Percentiles rank a stretch among this genome's conserved stretches.
These are phyloP conservation scores for Eilema caniola DNA, from an alignment of 2,888 invertebrate genomes.

Conservation along the genomic window DNA sequence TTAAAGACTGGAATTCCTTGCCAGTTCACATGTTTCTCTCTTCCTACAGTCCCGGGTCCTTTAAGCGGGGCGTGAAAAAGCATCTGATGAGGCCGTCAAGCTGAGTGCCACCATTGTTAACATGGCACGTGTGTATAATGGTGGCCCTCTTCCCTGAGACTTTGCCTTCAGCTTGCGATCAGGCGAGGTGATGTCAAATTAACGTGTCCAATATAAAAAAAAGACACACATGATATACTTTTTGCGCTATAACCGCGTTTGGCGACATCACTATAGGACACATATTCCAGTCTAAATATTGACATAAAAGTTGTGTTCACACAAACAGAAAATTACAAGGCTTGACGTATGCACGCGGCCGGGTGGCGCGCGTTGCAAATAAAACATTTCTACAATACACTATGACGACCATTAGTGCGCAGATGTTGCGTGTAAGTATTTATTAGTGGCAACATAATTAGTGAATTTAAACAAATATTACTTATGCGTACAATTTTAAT, in stretches of 20 bases:
- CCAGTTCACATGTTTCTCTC: too few species aligned
- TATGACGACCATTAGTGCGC: constrained; percentile 66
- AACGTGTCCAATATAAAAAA: too few species aligned
- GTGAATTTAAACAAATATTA: constrained; percentile 85
- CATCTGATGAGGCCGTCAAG: too few species aligned
- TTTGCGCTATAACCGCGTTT: constrained; percentile 21
- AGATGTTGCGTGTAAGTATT: constrained; percentile 83
- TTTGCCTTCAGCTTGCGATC: too few species aligned
- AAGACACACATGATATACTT: not conserved
- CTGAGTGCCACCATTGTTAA: too few species aligned
- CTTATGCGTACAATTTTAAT: constrained; percentile 82
- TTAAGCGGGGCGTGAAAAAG: too few species aligned
- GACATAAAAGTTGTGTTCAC: constrained; percentile 61
- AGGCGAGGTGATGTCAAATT: too few species aligned
- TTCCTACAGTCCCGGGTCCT: too few species aligned
- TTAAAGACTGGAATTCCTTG: too few species aligned
- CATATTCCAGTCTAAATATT: constrained; percentile 48
- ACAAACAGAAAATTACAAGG: constrained; percentile 75
- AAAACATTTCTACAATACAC: constrained; percentile 75
- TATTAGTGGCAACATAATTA: constrained; percentile 82
- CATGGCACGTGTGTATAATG: too few species aligned
- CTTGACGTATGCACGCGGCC: constrained; percentile 43
- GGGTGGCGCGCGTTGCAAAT: constrained; percentile 69
- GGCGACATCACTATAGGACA: constrained; percentile 34
- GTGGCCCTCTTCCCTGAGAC: too few species aligned